Evolutionary conservation across 92 coral and sea anemone genomes (phyloP), one percentile per base, ranked within the genome.

Genomic region (Chrysogorgia sp.): DNA sequence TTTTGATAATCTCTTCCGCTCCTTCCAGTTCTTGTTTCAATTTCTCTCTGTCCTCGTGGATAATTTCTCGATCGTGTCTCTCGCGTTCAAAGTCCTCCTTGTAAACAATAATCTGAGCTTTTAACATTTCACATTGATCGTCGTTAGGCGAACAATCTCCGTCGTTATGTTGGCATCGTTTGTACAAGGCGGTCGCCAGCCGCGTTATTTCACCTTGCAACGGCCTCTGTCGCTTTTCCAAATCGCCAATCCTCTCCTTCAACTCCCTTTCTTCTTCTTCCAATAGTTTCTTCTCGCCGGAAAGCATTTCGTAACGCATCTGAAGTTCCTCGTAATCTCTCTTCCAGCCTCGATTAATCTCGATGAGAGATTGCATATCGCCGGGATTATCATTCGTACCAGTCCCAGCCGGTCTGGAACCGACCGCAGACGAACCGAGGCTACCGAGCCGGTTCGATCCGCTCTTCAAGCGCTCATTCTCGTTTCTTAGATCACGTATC

Each of bases 81-180:
- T 96, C 99, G 61, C 72, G 82, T 28, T 92, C 88, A 56, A 96
- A 96, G 57, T 96, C 99, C 56, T 96, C 99, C 79, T 91, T 84
- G 88, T 90, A 96, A 20, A 83, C 87, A 77, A 86, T 70, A 76
- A 96, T 87, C 88, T 96, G 88, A 48, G 92, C 89, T 23, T 87
- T 78, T 67, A 86, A 76, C 19, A 96, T 63, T 24, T 92, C 92
- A 35, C 84, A 57, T 53, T 90, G 96, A 24, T 71, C 49, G 63
- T 57, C 63, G 10, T 23, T 14, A 4, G 63, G 1, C 32, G 3
- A 30, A 23, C 13, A 3, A 43, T 62, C 83, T 17, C 67, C 83
- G 57, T 85, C 85, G 20, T 86, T 92, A 5, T 86, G 76, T 10
- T 86, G 79, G n/a, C 85, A 20, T 56, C 32, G 79, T 15, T 64